Evolutionary conservation across 2,888 invertebrate genomes (phyloP), one percentile per base, ranked within the genome.

Genomic region (Branchellion lobata): DNA sequence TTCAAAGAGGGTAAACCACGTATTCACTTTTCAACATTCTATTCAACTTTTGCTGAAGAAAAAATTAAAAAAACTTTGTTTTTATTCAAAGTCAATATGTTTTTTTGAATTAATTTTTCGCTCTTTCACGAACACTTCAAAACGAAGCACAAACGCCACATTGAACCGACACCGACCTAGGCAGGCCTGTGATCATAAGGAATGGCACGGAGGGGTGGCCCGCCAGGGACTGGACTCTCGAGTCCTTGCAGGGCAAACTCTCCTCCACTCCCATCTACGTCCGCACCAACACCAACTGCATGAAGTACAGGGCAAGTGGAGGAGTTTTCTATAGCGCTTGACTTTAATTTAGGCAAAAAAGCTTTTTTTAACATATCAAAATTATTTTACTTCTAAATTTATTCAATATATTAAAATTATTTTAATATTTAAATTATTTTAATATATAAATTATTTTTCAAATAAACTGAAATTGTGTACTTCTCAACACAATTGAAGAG

Each of bases 221-320:
- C 1, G 83, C 84, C 0, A 82, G 78, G 51, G 33, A 82, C 2
- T 84, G 84, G 84, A 82, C 81, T n/a, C 78, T 84, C 36, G 82
- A 83, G 29, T 77, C 65, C 24, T 78, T 84, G 53, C 47, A 68
- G 69, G 75, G 82, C 68, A 80, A 80, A 79, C 83, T 81, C 11
- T 82, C 83, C 14, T 31, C 78, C 11, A 83, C 83, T 36, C 77
- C 78, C 33, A 82, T 84, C 18, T 80, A 81, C 78, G 83, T 84
- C 5, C 76, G 84, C 71, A 76, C 80, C 11, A 83, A 84, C 72
- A 84, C 84, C n/a, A 81, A 82, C 72, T 71, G 81, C 33, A 79
- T 80, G 29, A 82, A 83, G 33, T 84, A 84, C 76, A 83, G 80
- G 80, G 83, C 83, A 72, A 75, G 8, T 29, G 29, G 33, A 69